Evolutionary conservation across 2,888 invertebrate genomes (phyloP), one percentile per base, ranked within the genome.

Genomic region (Campaea margaritaria): DNA sequence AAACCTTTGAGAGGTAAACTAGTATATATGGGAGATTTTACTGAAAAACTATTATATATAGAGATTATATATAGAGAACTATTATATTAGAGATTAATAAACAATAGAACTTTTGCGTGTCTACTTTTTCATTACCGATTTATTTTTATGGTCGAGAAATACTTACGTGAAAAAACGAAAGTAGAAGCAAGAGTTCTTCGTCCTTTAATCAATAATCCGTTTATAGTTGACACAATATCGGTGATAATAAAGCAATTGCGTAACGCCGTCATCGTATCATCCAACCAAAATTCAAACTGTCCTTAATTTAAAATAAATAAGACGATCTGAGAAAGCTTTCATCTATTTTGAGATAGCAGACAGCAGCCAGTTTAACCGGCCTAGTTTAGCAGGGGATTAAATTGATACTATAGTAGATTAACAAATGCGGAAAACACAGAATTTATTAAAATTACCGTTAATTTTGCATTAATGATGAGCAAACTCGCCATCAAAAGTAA

Each of bases 261-360:
- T 12, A 15, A 36, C 12, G 27, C 43, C 44, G 66, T 66, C 48
- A 58, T 58, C 39, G 62, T 67, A 64, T 9, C 31, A 31, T 7
- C 10, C 31, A 58, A 46, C 31, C 57, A 64, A 50, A 59, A 36
- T 61, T 64, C 56, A 62, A 69, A 64, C 64, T 67, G 65, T 64
- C 67, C 71, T 69, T 75, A 71, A 70, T 72, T 76, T 69, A 77
- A 76, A 74, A 75, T 75, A 75, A 74, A 78, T 75, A 70, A 72
- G 75, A 71, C 65, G 59, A 70, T 71, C 72, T 67, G 70, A 70
- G 73, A 75, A 74, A 75, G 74, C 75, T 76, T 72, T 71, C 71
- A 58, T 76, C 77, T 77, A 79, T 79, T 80, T 71, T n/a, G 69
- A 75, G 73, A 71, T 62, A 62, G 65, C 36, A 36, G n/a, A 71